Base-by-base conservation (phyloP, 1,140 invertebrate species). In the Drosophila varians region DNA sequence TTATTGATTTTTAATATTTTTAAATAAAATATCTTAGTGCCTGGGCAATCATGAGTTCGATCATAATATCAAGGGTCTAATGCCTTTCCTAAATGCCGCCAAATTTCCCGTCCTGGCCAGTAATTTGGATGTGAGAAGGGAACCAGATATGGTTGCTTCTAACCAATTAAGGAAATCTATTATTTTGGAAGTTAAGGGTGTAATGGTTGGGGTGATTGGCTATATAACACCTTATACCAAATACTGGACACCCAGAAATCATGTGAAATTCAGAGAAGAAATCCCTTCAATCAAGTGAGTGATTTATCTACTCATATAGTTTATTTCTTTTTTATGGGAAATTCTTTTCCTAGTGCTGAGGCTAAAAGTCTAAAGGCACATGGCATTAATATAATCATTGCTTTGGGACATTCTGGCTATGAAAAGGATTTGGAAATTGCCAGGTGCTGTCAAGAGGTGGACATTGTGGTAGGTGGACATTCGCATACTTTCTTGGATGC, bases 11-110 rank as follows among this genome's bases (percentile, higher is more conserved):
- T 38, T 11, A 12, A 23, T 12, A 23, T 11, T 31, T 19, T 25
- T 19, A 26, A 18, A 2, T 18, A 14, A 38, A 14, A 2, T 8
- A 90, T 92, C 92, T 52, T 91, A 98, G 97, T 95, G 94, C n/a
- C 92, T 99, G 49, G 98, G 97, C 16, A 99, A 99, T 86, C 97
- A 99, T 80, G 97, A 99, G 91, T 98, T 99, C 80, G 97, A 98
- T 89, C 93, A 96, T 52, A 96, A 96, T 0, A 92, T 96, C 0
- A 88, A 91, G 0, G 96, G 95, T 8, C 86, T 98, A 2, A 92
- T 94, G n/a, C 95, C 96, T 2, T 98, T 97, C 89, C 91, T 98
- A 5, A 91, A 95, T 23, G 93, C 94, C 34, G 91, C 94, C 1
- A 92, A 92, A 0, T 96, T 95, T 65, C 96, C 96, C 0, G 92